Conservation (phyloP, 1,140 invertebrate species). For the Berghia stephanieae region DNA sequence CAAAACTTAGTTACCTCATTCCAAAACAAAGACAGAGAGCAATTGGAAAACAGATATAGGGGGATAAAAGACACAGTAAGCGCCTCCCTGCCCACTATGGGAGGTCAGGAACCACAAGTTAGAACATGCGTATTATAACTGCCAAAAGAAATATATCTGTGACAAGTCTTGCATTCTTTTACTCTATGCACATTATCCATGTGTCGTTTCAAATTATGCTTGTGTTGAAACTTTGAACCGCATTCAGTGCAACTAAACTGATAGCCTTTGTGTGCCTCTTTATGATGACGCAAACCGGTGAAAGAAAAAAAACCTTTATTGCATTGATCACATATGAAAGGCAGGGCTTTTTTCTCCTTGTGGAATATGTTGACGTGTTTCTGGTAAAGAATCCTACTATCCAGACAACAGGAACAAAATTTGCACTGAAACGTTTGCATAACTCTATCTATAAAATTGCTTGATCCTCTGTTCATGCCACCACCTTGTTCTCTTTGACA, state of each 20-base stretch:
- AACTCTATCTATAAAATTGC: no score
- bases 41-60: no score
- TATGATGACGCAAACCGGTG: conserved; percentile 23
- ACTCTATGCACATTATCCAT: conserved; percentile 11
- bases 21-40: no score
- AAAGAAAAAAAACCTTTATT: conserved; percentile 30
- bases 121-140: background rate
- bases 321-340: conserved; percentile 17
- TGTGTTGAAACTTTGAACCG: conserved; percentile 21
- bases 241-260: conserved; percentile 18
- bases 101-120: background rate
- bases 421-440: conserved; percentile 2
- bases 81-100: no score
- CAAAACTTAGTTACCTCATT: no score
- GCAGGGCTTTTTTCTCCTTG: conserved; percentile 23
- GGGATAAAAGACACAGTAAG: no score
- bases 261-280: conserved; percentile 6
- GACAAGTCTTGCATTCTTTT: background rate
- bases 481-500: background rate
- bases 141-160: no score
- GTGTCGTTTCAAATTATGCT: conserved; percentile 18
- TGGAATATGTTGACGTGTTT: conserved; percentile 21
- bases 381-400: conserved; percentile 13
- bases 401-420: background rate
- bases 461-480: no score